Base-by-base conservation (phyloP, 2,797 vertebrate species). In the Ctenochaetus hawaiiensis region DNA sequence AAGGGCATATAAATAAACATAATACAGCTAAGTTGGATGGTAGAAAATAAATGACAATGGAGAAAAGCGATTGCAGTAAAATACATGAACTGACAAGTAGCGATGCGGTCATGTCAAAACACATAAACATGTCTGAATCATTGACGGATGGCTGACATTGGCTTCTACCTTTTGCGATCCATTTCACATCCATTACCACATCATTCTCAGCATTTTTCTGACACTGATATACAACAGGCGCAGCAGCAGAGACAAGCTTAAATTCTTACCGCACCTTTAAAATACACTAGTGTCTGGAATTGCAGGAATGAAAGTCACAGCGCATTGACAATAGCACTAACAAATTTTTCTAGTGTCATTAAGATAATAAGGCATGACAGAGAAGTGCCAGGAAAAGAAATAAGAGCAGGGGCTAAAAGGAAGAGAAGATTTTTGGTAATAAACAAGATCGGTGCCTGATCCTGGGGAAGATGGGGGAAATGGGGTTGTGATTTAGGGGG, bases 111-210 rank as follows among this genome's bases (percentile, higher is more conserved):
- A 14, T 68, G 71, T 73, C 77, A 67, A 22, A 59, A 57, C 66
- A 49, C 57, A 57, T 73, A 22, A 59, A 57, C 66, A 49, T 53
- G 54, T 73, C 64, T 79, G 71, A 80, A 58, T 78, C 68, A 67
- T 8, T 84, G 77, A 85, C 41, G 44, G 72, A 87, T 84, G 77
- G 73, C 67, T 78, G 68, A 72, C 68, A 73, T 75, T 67, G 70
- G 26, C 72, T 78, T 82, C 51, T 54, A 17, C 78, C 79, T 62
- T 75, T 68, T 61, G 60, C 60, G 12, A 81, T 57, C 80, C 58
- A 69, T 89, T 89, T 81, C 79, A 72, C 74, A 79, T 70, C 75
- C 54, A 70, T 87, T 90, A 78, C 76, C 64, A 18, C 62, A 77
- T 45, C 57, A 22, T 70, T 78, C 81, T 63, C 57, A 62, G 72